Evolutionary conservation across 2,888 invertebrate genomes (phyloP), one percentile per base, ranked within the genome.

Genomic region (Acleris holmiana): DNA sequence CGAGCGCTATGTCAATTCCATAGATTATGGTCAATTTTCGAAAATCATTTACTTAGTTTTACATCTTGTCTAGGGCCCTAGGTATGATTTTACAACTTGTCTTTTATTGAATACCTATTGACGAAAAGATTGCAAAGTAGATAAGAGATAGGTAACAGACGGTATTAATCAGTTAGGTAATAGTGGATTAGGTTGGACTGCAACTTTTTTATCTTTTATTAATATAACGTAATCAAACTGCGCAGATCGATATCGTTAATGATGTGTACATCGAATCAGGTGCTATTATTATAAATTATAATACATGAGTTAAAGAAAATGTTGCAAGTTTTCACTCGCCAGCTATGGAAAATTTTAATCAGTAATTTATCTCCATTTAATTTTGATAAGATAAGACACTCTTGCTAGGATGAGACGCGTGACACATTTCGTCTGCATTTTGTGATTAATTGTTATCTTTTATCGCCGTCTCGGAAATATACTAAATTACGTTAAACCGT

Each of bases 341-440:
- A 67, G 68, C 69, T 67, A 75, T 80, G 89, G 89, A 91, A 91
- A 82, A 69, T 89, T 89, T 88, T 83, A 79, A 85, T 85, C 81
- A 73, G 69, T 55, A 73, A 73, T 76, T 80, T 88, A 88, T 88
- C 86, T 83, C 56, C 71, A 76, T 78, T 79, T 68, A 72, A 61
- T 61, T n/a, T 68, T 82, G 88, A 89, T 89, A 88, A 91, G 89
- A 91, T 90, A 89, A 82, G 79, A 80, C 80, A 82, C 78, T 81
- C 74, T 76, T 71, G 73, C 74, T 73, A 73, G 66, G 76, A 72
- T 71, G 69, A 80, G 77, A 85, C 80, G 85, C 80, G 85, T 86
- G 86, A 87, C 83, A 79, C 83, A 86, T 82, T 80, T 73, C 76
- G 78, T 79, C 76, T 76, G 73, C 73, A 73, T 77, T 72, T 74